phyloP scores from a whole-genome alignment of 1,140 invertebrate genomes.

The Pogonus chalceus region DNA sequence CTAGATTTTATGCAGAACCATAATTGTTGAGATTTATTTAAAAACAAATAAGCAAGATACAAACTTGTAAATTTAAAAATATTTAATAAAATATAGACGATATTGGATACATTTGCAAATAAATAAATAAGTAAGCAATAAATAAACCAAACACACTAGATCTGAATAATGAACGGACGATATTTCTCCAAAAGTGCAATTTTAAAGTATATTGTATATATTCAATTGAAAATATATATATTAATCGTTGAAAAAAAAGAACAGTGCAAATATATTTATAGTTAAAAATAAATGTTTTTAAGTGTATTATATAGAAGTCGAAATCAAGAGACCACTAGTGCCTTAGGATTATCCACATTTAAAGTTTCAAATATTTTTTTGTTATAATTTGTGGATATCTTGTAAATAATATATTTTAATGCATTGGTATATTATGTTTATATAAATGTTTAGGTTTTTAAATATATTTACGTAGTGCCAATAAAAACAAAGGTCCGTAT shows the following conservation, averaged over 20 bases:
- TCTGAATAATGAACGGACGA: neutral
- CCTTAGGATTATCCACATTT: neutral
- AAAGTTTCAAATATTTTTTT: too few relatives aligned
- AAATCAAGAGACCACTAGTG: neutral
- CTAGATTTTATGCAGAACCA: too few relatives aligned
- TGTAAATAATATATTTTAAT: neutral
- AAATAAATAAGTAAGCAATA: neutral
- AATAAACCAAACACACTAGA: neutral
- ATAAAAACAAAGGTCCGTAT: neutral
- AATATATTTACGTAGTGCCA: neutral
- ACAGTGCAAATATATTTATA: conserved; percentile 7
- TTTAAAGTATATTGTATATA: conserved; percentile 5
- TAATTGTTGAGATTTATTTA: too few relatives aligned
- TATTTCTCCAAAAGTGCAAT: conserved; percentile 1
- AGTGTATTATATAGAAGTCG: neutral
- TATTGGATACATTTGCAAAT: neutral
- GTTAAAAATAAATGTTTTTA: conserved; percentile 1
- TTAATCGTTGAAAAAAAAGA: neutral
- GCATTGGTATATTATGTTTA: neutral
- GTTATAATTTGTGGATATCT: neutral
- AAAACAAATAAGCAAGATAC: too few relatives aligned
- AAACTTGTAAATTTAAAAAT: too few relatives aligned
- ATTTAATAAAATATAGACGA: too few relatives aligned
- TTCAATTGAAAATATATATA: conserved; percentile 3
- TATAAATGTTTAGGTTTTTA: neutral